Conservation (phyloP, 1,140 invertebrate genomes). For the Drosophila kikkawai region DNA sequence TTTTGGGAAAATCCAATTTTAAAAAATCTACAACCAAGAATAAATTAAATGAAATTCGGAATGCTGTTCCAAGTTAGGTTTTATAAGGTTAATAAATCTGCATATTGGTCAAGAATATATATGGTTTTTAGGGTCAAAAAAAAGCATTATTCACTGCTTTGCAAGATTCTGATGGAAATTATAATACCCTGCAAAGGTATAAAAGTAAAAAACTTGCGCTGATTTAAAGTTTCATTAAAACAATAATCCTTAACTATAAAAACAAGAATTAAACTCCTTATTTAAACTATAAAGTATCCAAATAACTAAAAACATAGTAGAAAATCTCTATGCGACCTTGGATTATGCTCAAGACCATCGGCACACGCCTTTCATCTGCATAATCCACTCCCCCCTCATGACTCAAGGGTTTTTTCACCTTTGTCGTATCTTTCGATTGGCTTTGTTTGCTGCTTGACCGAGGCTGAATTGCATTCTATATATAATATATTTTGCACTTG, state of each 20-base stretch:
- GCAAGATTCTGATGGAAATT: too few relatives aligned
- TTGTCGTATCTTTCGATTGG: not conserved
- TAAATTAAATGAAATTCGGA: too few relatives aligned
- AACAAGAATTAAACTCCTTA: not conserved
- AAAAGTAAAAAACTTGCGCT: too few relatives aligned
- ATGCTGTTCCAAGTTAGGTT: too few relatives aligned
- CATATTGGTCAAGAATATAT: too few relatives aligned
- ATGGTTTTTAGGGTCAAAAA: too few relatives aligned
- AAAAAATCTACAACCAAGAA: too few relatives aligned
- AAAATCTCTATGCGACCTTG: not conserved
- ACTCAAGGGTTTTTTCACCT: not conserved
- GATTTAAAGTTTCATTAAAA: too few relatives aligned
- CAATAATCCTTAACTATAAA: not conserved
- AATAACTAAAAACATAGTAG: not conserved
- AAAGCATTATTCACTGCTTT: too few relatives aligned
- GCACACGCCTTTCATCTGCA: not conserved
- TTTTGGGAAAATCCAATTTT: too few relatives aligned
- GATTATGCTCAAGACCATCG: not conserved
- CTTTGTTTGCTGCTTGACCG: constrained; percentile 20
- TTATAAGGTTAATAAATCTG: too few relatives aligned
- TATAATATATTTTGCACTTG: constrained; percentile 24
- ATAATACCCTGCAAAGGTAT: too few relatives aligned
- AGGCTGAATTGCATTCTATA: not conserved
- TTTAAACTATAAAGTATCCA: not conserved
- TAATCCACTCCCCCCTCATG: not conserved